Evolutionary conservation across 1,140 invertebrate genomes (phyloP), one percentile per base, ranked within the genome.

Genomic region (Planococcus citri): DNA sequence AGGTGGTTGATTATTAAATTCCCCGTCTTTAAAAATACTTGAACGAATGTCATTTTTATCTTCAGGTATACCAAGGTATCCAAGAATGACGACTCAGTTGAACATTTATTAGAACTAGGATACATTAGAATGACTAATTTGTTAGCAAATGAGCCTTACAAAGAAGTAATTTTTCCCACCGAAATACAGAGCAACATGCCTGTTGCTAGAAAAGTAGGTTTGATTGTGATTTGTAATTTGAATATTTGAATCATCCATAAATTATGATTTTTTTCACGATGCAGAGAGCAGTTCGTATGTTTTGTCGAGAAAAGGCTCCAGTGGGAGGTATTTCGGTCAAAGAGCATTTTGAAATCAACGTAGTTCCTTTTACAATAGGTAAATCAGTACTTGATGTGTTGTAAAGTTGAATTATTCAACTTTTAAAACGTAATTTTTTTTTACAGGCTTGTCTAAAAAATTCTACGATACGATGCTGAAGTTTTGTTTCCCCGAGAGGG

Each of bases 261-360:
- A 60, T 20, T 37, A 8, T 14, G 33, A 37, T 37, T 37, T 37
- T 37, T 8, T 9, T 60, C 20, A 9, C 67, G 24, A 9, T 37
- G 17, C 77, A 90, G 80, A 84, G 90, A 73, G 89, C 92, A 29
- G 78, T 95, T 51, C 81, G 92, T 71, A 88, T 95, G 51, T 94
- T 94, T 79, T 95, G 92, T 73, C 81, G 91, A 38, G 92, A 95
- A 79, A 89, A 90, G 73, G 90, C 92, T 67, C 89, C 93, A 21
- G 95, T 98, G 37, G 95, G 94, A 60, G 97, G 96, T 0, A 99
- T 99, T 73, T 92, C 94, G 0, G 92, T 99, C 0, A 98, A 98
- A 78, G 96, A 98, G 77, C 95, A 98, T 80, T 96, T 99, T 78
- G 95, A 97, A 80, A 93, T 96, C 51, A 96, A 95, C 80, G 88